A percentile compares a stretch with the other conserved stretches of the same genome.
Conservation (phyloP, 2,888 invertebrate species). For the Hedya salicella region DNA sequence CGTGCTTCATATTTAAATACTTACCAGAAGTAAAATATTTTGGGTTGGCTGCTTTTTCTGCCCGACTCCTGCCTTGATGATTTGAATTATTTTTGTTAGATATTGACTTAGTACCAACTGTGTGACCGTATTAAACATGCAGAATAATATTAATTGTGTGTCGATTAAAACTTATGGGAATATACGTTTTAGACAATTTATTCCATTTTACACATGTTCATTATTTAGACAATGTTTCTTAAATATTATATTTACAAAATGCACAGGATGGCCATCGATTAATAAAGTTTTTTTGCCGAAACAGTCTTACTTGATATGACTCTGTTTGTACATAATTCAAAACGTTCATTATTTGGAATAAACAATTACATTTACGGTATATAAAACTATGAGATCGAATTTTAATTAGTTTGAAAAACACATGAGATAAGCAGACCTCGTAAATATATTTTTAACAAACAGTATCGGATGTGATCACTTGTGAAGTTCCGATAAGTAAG, state of each 20-base stretch:
- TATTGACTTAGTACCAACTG: too few relatives aligned
- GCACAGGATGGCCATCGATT: slow-evolving; percentile 72
- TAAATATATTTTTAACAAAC: too few relatives aligned
- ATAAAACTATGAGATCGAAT: slow-evolving; percentile 59
- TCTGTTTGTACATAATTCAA: slow-evolving; percentile 64
- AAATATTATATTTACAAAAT: slow-evolving; percentile 80
- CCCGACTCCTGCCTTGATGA: too few relatives aligned
- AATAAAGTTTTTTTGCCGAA: slow-evolving; percentile 56
- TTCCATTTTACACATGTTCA: slow-evolving; percentile 83
- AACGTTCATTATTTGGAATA: slow-evolving; percentile 53
- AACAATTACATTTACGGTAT: slow-evolving; percentile 52
- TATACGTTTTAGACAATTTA: slow-evolving; percentile 81
- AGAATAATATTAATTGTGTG: background rate
- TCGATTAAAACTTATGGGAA: slow-evolving; percentile 50
- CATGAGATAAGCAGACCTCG: slow-evolving; percentile 18
- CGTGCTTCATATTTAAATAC: too few relatives aligned
- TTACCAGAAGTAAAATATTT: too few relatives aligned
- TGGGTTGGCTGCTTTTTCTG: too few relatives aligned
- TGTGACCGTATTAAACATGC: too few relatives aligned
- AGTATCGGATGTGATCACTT: too few relatives aligned
- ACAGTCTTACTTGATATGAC: slow-evolving; percentile 71
- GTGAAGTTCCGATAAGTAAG: too few relatives aligned
- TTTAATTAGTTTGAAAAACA: slow-evolving; percentile 38
- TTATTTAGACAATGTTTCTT: slow-evolving; percentile 77
- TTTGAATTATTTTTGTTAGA: too few relatives aligned